Percentiles rank a stretch among this genome's conserved stretches.
These are phyloP conservation scores for Eulemur coronatus DNA, from an alignment of 2,797 vertebrate species.

Conservation along the genomic window DNA sequence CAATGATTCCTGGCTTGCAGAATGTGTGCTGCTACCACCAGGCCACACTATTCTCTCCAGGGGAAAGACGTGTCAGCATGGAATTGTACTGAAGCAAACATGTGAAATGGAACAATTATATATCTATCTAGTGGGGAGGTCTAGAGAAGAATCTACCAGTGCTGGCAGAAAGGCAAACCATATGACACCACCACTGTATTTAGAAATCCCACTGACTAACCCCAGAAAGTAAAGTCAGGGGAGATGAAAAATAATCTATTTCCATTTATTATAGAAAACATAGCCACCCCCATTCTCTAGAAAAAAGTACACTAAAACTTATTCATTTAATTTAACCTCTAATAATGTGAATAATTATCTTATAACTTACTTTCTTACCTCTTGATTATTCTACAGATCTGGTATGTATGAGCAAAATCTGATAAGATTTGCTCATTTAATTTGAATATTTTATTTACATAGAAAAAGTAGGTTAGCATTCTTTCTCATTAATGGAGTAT, in stretches of 20 bases:
- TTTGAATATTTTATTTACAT: slow-evolving; percentile 11
- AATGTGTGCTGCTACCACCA: slow-evolving; percentile 24
- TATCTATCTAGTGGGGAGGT: background rate
- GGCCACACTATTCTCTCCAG: slow-evolving; percentile 17
- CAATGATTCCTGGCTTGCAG: slow-evolving; percentile 35
- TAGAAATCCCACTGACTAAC: background rate
- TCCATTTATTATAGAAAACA: slow-evolving; percentile 3
- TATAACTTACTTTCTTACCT: background rate
- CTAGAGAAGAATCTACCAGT: slow-evolving; percentile 8
- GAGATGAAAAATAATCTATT: background rate
- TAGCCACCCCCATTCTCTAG: background rate
- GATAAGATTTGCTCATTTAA: slow-evolving; percentile 18
- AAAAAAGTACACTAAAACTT: background rate
- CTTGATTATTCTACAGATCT: background rate
- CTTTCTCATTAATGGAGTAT: background rate
- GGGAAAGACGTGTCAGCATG: slow-evolving; percentile 4
- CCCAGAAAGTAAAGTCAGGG: background rate
- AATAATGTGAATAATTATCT: background rate
- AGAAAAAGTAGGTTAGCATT: slow-evolving; percentile 1
- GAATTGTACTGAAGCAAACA: slow-evolving; percentile 29
- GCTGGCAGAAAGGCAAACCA: background rate
- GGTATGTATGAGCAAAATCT: background rate
- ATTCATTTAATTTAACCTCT: background rate
- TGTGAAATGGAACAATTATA: background rate
- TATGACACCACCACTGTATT: background rate